Conservation (phyloP, 1,140 invertebrate species). For the Bacillus rossius region DNA sequence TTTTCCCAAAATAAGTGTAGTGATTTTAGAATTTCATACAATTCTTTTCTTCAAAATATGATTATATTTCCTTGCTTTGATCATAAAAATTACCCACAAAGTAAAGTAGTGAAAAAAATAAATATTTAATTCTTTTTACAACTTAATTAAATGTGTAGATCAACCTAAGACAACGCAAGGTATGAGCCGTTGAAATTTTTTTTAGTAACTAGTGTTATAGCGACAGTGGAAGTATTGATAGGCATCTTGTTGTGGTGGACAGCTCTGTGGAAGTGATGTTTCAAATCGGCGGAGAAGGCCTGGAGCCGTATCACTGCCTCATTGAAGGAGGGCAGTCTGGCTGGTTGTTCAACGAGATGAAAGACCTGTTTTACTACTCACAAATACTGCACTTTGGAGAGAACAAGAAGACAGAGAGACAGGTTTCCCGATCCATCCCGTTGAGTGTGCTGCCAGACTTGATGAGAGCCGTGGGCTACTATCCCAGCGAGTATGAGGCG, state of each 20-base stretch:
- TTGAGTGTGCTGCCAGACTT: conserved; percentile 61
- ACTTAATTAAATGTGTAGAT: too few species aligned
- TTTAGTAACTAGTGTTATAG: background rate
- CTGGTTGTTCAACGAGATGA: conserved; percentile 60
- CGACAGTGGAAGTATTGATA: background rate
- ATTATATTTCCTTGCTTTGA: too few species aligned
- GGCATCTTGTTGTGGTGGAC: background rate
- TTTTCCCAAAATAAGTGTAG: too few species aligned
- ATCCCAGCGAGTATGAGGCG: conserved; percentile 65
- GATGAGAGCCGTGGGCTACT: conserved; percentile 67
- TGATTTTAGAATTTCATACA: too few species aligned
- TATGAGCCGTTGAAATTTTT: too few species aligned
- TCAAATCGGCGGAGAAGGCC: conserved; percentile 45
- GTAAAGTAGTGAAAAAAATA: too few species aligned
- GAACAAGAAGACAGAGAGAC: conserved; percentile 50
- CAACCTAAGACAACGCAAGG: too few species aligned
- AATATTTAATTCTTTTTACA: too few species aligned
- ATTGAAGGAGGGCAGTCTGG: conserved; percentile 52
- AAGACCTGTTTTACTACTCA: conserved; percentile 66
- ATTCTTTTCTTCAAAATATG: too few species aligned
- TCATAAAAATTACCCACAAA: too few species aligned
- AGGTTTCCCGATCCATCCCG: conserved; percentile 51
- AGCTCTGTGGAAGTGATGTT: conserved; percentile 49
- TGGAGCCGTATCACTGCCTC: conserved; percentile 52
- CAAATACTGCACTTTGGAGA: conserved; percentile 65